Base-by-base conservation (phyloP, 1,140 invertebrate species). In the Camponotus pennsylvanicus region DNA sequence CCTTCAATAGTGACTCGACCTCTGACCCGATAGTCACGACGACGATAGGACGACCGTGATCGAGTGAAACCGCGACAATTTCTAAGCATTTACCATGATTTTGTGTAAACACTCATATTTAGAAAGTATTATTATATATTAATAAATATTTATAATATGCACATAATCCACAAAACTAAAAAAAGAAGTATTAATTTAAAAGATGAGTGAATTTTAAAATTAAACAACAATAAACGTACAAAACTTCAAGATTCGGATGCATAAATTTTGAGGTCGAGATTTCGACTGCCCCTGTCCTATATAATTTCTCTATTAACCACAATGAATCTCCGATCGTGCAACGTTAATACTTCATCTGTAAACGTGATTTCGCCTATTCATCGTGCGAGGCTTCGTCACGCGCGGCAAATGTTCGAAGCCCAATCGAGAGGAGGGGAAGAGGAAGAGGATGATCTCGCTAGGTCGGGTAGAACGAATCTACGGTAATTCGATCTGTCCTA, bases 401-500 rank as follows among this genome's bases (percentile, higher is more conserved):
- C 34, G 85, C 59, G 55, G 85, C 32, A 21, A 52, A 78, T 61
- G 67, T 63, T 90, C 37, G 76, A 79, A 87, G 64, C 86, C 59
- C 73, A 49, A 59, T 13, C 32, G 3, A 6, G 45, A 67, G 70
- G 18, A 57, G 7, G 13, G 49, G 5, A 52, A 5, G 13, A 15
- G 49, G 15, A 1, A 5, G 15, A 52, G 13, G 45, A 79, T 27
- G 52, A 34, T 80, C 64, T 11, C 27, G 13, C n/a, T 7, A 49
- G 49, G 37, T 69, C 71, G 45, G 45, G 59, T 76, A 79, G 76
- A 91, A 91, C 83, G 89, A 91, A 91, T 90, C 80, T 34, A 63
- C 18, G 75, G 85, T 91, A 89, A 91, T 91, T 90, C 85, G 89
- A 90, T 89, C 87, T 80, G 64, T 66, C 69, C 71, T 55, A 71